Evolutionary conservation across 2,797 vertebrate genomes (phyloP).

Genomic region (Cirrhinus mrigala): DNA sequence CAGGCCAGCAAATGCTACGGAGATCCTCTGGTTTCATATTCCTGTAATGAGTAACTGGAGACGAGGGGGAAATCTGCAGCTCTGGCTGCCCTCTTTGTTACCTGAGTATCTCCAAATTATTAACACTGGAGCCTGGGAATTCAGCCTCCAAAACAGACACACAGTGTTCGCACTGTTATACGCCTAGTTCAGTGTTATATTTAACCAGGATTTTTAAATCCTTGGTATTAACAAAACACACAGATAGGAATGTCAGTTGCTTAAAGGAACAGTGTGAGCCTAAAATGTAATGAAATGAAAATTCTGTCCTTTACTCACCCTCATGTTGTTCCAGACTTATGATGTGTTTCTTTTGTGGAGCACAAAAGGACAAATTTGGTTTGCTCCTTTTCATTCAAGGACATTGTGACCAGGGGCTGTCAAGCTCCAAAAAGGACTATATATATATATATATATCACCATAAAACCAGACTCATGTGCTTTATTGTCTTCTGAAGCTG

Average conservation of each 20-base stretch:
- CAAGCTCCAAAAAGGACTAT: background rate
- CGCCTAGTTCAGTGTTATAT: slow-evolving; percentile 2
- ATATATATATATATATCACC: no score
- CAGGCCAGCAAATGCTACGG: slow-evolving; percentile 51
- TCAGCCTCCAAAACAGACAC: slow-evolving; percentile 35
- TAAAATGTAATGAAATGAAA: no score
- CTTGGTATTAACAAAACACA: background rate
- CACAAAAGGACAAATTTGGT: background rate
- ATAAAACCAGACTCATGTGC: background rate
- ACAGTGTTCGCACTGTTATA: slow-evolving; percentile 5
- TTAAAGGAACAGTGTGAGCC: background rate
- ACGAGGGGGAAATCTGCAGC: slow-evolving; percentile 54
- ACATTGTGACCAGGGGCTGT: background rate
- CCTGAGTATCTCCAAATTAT: slow-evolving; percentile 55
- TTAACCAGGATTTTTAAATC: slow-evolving; percentile 4
- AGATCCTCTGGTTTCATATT: slow-evolving; percentile 58
- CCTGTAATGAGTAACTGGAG: slow-evolving; percentile 58
- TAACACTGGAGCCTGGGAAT: slow-evolving; percentile 54
- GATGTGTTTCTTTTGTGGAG: background rate
- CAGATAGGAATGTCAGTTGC: background rate
- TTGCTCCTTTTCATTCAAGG: background rate
- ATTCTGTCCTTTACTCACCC: background rate
- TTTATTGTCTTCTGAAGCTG: background rate
- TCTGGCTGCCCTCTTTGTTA: slow-evolving; percentile 58
- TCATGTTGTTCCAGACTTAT: background rate